Evolutionary conservation across 1,140 invertebrate species (phyloP), one percentile per base, ranked within the genome.

Genomic region (Drosophila insularis): DNA sequence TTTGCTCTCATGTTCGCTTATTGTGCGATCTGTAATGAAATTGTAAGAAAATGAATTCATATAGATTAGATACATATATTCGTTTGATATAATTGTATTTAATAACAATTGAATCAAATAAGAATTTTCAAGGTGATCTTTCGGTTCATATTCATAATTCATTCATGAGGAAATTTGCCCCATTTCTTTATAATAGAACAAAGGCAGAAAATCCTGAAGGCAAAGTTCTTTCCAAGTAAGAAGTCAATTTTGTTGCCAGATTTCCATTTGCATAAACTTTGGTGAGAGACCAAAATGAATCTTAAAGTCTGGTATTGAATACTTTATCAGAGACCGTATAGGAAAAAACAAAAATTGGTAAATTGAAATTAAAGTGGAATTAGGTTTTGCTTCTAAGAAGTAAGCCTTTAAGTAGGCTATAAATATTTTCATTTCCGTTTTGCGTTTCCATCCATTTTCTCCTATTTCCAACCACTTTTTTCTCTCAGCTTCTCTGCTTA

Each of bases 1-100:
- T 17, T 95, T 94, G 2, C 96, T 96, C 85, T 89, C 92, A 78
- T 93, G 77, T 64, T 82, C 75, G 63, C 78, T 81, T 6, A 91
- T 89, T 43, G 73, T 82, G 66, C 75, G 64, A 91, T 91, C 91
- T 92, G 65, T 10, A 90, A 87, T 53, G 46, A 65, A 67, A 46
- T 58, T 37, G 0, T 4, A 68, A 68, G 17, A 46, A 59, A 21
- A 54, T 7, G 6, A 5, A 27, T 4, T 4, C 0, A 27, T 27
- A 4, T 27, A 19, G 4, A 11, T 35, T 35, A 11, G 32, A 2
- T n/a, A n/a, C n/a, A n/a, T n/a, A n/a, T n/a, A n/a, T n/a, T n/a
- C n/a, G n/a, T n/a, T n/a, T n/a, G n/a, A n/a, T n/a, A n/a, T n/a
- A n/a, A n/a, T n/a, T n/a, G n/a, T n/a, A n/a, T n/a, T n/a, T n/a